These are phyloP conservation scores for Mechanitis mazaeus DNA, from an alignment of 2,888 invertebrate species.

Conservation along the genomic window DNA sequence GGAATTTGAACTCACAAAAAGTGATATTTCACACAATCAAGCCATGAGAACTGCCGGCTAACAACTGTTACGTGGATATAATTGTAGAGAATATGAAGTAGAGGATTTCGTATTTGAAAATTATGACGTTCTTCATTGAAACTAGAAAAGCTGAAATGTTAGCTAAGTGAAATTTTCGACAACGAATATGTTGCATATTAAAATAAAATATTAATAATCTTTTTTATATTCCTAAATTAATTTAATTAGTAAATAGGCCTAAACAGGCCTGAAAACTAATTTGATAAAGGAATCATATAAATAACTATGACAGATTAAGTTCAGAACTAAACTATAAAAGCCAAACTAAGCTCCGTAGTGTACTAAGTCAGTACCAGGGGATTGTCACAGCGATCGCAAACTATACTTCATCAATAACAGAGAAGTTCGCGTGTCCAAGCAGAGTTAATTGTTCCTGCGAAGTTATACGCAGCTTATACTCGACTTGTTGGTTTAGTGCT, in stretches of 20 bases:
- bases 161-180: no score
- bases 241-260: no score
- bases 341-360: neutral
- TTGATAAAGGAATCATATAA: no score
- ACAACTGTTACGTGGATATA: conserved; percentile 4
- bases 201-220: no score
- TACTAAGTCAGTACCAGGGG: conserved; percentile 11
- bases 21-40: conserved; percentile 22
- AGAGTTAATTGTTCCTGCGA: conserved; percentile 26
- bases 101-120: neutral
- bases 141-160: neutral
- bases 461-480: conserved; percentile 12
- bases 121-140: neutral
- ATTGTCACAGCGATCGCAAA: conserved; percentile 18
- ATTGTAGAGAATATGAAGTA: neutral
- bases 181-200: no score
- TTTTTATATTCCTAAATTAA: no score
- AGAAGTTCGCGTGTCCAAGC: conserved; percentile 21
- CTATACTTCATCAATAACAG: conserved; percentile 25
- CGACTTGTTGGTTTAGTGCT: conserved; percentile 2
- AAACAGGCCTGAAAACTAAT: no score
- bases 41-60: conserved; percentile 10
- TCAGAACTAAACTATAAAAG: neutral
- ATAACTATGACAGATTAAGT: no score
- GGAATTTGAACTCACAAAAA: conserved; percentile 25